Evolutionary conservation across 1,140 invertebrate species (phyloP).

Genomic region (Aricia agestis): DNA sequence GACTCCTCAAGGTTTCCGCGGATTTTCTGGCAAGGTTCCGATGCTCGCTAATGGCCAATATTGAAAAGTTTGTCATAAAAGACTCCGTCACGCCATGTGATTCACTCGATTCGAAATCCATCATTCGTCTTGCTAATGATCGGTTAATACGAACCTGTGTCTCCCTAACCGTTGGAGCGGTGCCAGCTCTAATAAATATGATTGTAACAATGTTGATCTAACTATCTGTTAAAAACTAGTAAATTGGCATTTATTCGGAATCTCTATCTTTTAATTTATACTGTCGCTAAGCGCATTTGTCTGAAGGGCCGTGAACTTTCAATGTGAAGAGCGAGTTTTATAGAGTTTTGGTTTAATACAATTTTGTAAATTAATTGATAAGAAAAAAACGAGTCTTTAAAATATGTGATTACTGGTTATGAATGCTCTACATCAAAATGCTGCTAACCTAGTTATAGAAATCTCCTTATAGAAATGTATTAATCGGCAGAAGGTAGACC

Average conservation of each 20-base stretch:
- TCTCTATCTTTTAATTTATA: background rate
- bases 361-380: too few species aligned
- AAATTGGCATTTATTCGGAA: background rate
- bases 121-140: constrained; percentile 13
- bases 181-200: background rate
- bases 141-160: background rate
- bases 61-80: constrained; percentile 53
- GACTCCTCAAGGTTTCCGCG: constrained; percentile 44
- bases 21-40: constrained; percentile 66
- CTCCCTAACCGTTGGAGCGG: background rate
- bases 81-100: constrained; percentile 25
- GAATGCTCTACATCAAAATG: too few species aligned
- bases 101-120: constrained; percentile 28
- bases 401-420: too few species aligned
- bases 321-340: background rate
- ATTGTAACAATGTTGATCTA: background rate
- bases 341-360: too few species aligned
- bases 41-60: constrained; percentile 49
- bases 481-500: too few species aligned
- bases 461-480: too few species aligned
- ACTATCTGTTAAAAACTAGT: constrained; percentile 3
- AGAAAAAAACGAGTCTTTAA: too few species aligned
- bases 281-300: background rate
- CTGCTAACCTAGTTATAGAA: too few species aligned
- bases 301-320: background rate